Evolutionary conservation across 2,888 invertebrate genomes (phyloP).

Genomic region (Tortrix viridana): DNA sequence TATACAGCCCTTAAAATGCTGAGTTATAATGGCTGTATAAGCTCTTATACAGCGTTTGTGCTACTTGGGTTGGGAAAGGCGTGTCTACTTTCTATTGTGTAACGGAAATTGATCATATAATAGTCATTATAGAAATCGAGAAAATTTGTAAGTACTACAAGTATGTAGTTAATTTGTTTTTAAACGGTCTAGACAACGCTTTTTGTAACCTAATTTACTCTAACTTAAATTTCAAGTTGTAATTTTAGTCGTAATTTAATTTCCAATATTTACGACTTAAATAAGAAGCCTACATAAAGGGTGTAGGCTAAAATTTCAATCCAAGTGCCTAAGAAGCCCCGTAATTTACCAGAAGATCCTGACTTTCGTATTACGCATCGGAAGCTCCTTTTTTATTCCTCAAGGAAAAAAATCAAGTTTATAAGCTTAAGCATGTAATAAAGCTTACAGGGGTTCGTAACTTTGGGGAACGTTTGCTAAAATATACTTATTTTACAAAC

Average conservation of each 20-base stretch:
- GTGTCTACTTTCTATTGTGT: too few species aligned
- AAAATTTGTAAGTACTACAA: too few species aligned
- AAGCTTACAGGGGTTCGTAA: conserved; percentile 33
- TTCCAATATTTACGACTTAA: background rate
- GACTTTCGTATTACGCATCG: conserved; percentile 23
- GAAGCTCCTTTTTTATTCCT: conserved; percentile 13
- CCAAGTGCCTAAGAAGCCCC: conserved; percentile 3
- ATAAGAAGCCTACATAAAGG: conserved; percentile 1
- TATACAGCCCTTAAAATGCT: too few species aligned
- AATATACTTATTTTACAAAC: background rate
- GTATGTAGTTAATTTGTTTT: too few species aligned
- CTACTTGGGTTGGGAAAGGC: too few species aligned
- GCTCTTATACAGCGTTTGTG: too few species aligned
- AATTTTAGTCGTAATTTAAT: background rate
- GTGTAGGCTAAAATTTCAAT: background rate
- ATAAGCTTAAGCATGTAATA: conserved; percentile 29
- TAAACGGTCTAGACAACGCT: too few species aligned
- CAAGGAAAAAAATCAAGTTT: conserved; percentile 32
- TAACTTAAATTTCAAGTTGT: too few species aligned
- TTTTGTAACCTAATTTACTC: too few species aligned
- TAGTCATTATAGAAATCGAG: too few species aligned
- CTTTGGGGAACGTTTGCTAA: conserved; percentile 18
- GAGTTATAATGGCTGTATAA: too few species aligned
- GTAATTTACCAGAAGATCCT: conserved; percentile 9
- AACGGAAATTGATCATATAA: too few species aligned